Evolutionary conservation across 2,113 vertebrate species (phyloP), one percentile per base, ranked within the genome.

Genomic region (Dunckerocampus dactyliophorus): DNA sequence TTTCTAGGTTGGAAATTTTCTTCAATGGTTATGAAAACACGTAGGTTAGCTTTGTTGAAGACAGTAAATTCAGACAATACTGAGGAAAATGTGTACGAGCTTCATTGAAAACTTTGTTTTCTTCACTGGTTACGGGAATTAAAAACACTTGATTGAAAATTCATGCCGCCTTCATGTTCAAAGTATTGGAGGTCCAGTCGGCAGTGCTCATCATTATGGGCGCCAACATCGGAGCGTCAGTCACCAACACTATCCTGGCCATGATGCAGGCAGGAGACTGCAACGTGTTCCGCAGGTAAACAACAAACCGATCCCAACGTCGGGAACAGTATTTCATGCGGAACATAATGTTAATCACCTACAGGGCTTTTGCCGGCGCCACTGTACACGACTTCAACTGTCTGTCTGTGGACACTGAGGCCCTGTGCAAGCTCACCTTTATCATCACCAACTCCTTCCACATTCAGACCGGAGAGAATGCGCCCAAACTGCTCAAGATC

Each of bases 361-460:
- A 1, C 24, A 99, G 97, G 82, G 97, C 97, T 1, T 98, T 98
- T 71, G 95, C 94, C 0, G 95, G 93, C 0, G 97, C 96, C 13
- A 98, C 95, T 0, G 92, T 99, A 21, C 95, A 98, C 0, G 95
- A 98, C 84, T 98, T 99, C 80, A 98, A 98, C 88, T 99, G 95
- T 94, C 91, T 99, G 0, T 97, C 97, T 0, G 97, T 89, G 0
- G 84, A 89, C 67, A 87, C 94, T 1, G 89, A 91, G 0, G 94
- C 93, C 72, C 88, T 99, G 57, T 96, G 82, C 82, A 82, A 81
- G 49, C 85, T 99, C 74, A 97, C 95, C 42, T 67, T 58, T 2
- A 69, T 85, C 2, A 56, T 98, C 16, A 91, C 99, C 15, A 42
- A 93, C 0, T 90, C 92, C 11, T 98, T 99, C 80, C 71, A 90